A percentile compares a stretch with the other conserved stretches of the same genome.
Evolutionary conservation across 2,113 vertebrate species (phyloP).

Genomic region (Callorhinus ursinus): DNA sequence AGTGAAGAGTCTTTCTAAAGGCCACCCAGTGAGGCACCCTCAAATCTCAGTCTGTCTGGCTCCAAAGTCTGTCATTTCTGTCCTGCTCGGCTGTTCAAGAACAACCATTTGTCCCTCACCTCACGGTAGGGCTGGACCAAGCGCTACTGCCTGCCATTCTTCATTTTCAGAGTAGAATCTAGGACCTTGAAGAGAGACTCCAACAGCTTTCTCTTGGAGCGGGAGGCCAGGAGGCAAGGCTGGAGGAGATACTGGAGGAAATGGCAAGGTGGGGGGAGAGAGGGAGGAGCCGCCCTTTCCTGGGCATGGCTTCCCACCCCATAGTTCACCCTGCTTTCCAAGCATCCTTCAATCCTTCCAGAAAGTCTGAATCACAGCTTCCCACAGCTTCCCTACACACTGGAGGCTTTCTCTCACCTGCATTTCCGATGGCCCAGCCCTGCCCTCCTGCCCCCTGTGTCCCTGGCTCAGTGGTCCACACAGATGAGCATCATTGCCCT

Average conservation of each 20-base stretch:
- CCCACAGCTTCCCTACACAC: neutral
- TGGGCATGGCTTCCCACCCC: neutral
- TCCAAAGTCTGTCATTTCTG: neutral
- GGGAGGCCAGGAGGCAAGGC: neutral
- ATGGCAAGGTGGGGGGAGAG: rapidly evolving
- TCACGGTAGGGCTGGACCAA: neutral
- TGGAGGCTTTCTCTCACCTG: neutral
- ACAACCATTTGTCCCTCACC: neutral
- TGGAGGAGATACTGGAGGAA: neutral
- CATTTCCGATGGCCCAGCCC: neutral
- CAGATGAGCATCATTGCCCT: neutral
- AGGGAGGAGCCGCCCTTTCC: neutral
- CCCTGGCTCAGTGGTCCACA: neutral
- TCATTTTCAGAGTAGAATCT: neutral
- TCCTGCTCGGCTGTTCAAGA: neutral
- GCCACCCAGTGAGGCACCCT: rapidly evolving
- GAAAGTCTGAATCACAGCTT: neutral
- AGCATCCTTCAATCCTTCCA: neutral
- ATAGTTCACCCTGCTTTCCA: neutral
- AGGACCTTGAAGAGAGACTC: neutral
- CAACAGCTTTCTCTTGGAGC: neutral
- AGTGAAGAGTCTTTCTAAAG: neutral
- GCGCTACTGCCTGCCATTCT: neutral
- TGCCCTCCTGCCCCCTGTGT: neutral
- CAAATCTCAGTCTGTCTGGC: neutral